These are phyloP conservation scores for Anthopleura sola DNA, from an alignment of 64 coral and sea anemone species.

Conservation along the genomic window DNA sequence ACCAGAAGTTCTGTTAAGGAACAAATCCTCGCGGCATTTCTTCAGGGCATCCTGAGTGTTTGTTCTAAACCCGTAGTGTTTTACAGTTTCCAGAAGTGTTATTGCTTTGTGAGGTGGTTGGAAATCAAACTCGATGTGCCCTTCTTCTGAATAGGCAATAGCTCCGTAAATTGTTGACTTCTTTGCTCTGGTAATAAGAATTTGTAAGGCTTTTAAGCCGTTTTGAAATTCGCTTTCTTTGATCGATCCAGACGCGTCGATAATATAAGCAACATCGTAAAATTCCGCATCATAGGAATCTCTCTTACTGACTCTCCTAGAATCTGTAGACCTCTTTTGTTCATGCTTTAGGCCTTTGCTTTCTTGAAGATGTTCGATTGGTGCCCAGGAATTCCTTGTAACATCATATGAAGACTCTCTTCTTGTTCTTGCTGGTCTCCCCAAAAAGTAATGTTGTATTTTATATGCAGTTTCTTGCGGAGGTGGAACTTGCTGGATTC, in stretches of 20 bases:
- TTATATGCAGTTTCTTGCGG: background rate
- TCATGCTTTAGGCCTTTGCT: background rate
- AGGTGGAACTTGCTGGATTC: conserved; percentile 1
- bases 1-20: conserved; percentile 35
- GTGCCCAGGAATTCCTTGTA: background rate
- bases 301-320: background rate
- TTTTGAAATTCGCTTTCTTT: conserved; percentile 18
- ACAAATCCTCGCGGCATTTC: conserved; percentile 27
- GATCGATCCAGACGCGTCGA: conserved; percentile 47
- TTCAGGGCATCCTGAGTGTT: conserved; percentile 54
- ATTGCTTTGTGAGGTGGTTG: background rate
- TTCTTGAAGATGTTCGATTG: background rate
- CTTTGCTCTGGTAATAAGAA: conserved; percentile 35
- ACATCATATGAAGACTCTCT: background rate
- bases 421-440: background rate
- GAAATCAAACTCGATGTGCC: conserved; percentile 38
- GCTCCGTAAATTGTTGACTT: conserved; percentile 32
- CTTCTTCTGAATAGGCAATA: conserved; percentile 31
- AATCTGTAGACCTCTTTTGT: background rate
- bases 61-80: conserved; percentile 24
- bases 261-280: conserved; percentile 47
- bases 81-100: background rate
- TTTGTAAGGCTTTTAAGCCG: conserved; percentile 32
- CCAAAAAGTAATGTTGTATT: background rate
- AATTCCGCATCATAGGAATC: background rate